phyloP scores from a whole-genome alignment of 2,888 invertebrate genomes.

The Ommatoiulus sabulosus region DNA sequence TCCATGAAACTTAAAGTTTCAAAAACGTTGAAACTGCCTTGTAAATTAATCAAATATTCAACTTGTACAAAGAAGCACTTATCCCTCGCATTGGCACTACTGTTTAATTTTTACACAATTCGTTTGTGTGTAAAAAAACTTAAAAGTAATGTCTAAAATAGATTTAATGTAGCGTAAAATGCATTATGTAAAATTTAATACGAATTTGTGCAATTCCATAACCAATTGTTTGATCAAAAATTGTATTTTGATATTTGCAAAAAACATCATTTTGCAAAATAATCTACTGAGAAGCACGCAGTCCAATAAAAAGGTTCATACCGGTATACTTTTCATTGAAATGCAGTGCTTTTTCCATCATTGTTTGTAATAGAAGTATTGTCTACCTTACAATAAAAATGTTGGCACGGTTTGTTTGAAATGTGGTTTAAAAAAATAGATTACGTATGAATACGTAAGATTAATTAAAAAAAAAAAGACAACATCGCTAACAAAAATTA shows the following conservation, averaged over 20 bases:
- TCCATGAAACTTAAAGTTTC: too few relatives aligned
- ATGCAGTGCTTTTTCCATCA: neutral
- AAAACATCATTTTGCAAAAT: neutral
- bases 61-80: neutral
- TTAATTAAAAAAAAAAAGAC: neutral
- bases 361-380: neutral
- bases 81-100: neutral
- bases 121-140: neutral
- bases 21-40: neutral
- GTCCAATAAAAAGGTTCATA: neutral
- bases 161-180: neutral
- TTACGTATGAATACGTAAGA: neutral
- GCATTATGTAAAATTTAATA: neutral
- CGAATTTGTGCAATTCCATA: neutral
- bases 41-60: conserved; percentile 7
- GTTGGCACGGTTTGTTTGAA: conserved; percentile 42
- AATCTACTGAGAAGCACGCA: neutral
- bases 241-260: neutral
- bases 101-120: neutral
- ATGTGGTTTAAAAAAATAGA: neutral
- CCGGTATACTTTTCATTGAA: neutral
- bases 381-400: neutral
- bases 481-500: neutral
- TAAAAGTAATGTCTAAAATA: neutral
- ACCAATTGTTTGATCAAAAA: neutral